Evolutionary conservation across 2,888 invertebrate species (phyloP), one percentile per base, ranked within the genome.

Genomic region (Eudasyphora cyanicolor): DNA sequence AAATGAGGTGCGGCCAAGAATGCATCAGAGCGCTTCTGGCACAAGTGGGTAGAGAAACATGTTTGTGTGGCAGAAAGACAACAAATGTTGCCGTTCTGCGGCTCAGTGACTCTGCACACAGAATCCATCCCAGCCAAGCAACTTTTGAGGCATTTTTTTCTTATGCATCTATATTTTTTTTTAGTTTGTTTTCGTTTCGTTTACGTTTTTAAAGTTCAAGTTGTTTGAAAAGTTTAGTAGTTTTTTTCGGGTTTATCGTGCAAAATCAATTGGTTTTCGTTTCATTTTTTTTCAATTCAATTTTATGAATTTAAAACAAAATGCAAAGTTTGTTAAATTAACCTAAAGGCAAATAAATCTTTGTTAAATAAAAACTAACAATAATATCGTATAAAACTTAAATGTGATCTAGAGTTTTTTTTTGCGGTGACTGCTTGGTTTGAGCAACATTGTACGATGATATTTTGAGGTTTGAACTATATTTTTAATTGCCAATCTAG

Each of bases 1-100:
- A 73, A 76, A 75, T 81, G 78, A 84, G 84, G 84, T 84, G 84
- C 84, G 84, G 81, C 84, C 84, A 84, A 84, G 84, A 84, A 84
- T 84, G 84, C 76, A 76, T 81, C 70, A 64, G 76, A 81, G 75
- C 78, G 81, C 84, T 84, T 79, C 84, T 81, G 81, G 81, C 81
- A 51, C 84, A 84, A 84, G 81, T 84, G 84, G 84, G 84, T 84
- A 79, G 81, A 84, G 76, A 84, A 84, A 84, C 84, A 84, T 84
- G 84, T 84, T 84, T 84, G 32, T 45, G 45, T 14, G 8, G 57
- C 24, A 57, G n/a, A 27, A 57, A 49, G 49, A 49, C n/a, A 6
- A 27, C 57, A 62, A 67, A 67, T 38, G 38, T 64, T 60, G 60
- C 29, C 29, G 21, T n/a, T 60, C 21, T 38, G 38, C 35, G 2